phyloP scores from a whole-genome alignment of 2,797 vertebrate genomes.

The Gymnodraco acuticeps region DNA sequence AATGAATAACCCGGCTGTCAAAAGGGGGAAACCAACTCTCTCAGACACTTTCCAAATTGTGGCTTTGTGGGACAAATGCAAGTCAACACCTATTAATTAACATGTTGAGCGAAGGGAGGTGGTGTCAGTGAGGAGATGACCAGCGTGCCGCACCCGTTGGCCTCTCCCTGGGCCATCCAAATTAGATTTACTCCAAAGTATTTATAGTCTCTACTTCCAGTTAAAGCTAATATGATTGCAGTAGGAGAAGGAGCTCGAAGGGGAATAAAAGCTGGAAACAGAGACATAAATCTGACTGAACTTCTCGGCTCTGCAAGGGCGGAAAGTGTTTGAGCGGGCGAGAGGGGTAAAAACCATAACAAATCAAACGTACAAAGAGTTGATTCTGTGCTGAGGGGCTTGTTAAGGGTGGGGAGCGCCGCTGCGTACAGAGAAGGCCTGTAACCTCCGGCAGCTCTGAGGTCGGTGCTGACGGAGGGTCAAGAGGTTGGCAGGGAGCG shows the following conservation, averaged over 20 bases:
- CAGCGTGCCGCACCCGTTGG: constrained; percentile 52
- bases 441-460: constrained; percentile 57
- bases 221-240: constrained; percentile 43
- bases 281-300: constrained; percentile 37
- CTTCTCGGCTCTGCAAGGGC: constrained; percentile 9
- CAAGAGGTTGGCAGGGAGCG: constrained; percentile 64
- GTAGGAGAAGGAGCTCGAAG: constrained; percentile 32
- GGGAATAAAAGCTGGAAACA: constrained; percentile 40
- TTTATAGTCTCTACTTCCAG: constrained; percentile 73
- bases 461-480: constrained; percentile 59
- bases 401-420: constrained; percentile 51
- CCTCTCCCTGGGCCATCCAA: constrained; percentile 59
- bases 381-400: constrained; percentile 78
- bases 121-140: constrained; percentile 62
- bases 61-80: constrained; percentile 68
- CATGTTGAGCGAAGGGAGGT: constrained; percentile 35
- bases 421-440: constrained; percentile 60
- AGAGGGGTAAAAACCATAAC: constrained; percentile 73
- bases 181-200: constrained; percentile 73
- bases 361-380: constrained; percentile 82
- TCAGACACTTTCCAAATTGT: constrained; percentile 55
- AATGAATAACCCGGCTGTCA: constrained; percentile 46
- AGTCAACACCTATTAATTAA: constrained; percentile 81
- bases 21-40: constrained; percentile 42
- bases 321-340: constrained; percentile 55